phyloP scores from a whole-genome alignment of 2,797 vertebrate genomes.

The Enteromius afrohamiltoni region DNA sequence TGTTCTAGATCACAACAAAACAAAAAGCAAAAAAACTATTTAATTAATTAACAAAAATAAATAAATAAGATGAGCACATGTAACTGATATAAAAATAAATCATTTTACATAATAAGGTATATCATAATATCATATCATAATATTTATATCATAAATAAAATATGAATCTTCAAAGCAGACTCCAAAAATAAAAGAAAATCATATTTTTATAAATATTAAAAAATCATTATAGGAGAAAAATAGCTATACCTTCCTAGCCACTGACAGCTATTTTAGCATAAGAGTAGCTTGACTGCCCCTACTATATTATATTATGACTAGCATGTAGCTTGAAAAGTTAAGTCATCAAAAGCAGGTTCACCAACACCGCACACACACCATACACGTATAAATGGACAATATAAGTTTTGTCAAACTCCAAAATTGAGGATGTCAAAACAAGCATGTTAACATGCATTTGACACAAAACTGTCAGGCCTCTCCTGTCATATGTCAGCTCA shows the following conservation, averaged over 20 bases:
- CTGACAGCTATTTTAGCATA: not conserved
- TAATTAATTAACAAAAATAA: not conserved
- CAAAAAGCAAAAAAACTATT: not conserved
- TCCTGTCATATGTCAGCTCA: slow-evolving; percentile 55
- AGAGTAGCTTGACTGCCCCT: not conserved
- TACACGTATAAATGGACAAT: not conserved
- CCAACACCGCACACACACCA: not conserved
- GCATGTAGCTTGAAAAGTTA: not conserved
- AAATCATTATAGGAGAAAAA: not conserved
- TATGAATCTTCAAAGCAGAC: not conserved
- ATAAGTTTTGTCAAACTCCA: slow-evolving; percentile 40
- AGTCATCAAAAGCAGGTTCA: not conserved
- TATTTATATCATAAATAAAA: not conserved
- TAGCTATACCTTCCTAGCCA: not conserved
- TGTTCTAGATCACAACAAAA: not conserved
- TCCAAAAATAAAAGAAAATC: not conserved
- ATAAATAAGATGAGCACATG: not conserved
- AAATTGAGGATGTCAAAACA: slow-evolving; percentile 51
- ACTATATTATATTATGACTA: not conserved
- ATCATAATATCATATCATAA: too few relatives aligned
- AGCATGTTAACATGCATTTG: slow-evolving; percentile 47
- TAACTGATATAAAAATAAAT: not conserved
- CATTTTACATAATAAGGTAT: not conserved
- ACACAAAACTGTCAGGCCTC: slow-evolving; percentile 51
- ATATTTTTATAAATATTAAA: not conserved